These are phyloP conservation scores for Etheostoma spectabile DNA, from an alignment of 2,113 vertebrate genomes.

Conservation along the genomic window DNA sequence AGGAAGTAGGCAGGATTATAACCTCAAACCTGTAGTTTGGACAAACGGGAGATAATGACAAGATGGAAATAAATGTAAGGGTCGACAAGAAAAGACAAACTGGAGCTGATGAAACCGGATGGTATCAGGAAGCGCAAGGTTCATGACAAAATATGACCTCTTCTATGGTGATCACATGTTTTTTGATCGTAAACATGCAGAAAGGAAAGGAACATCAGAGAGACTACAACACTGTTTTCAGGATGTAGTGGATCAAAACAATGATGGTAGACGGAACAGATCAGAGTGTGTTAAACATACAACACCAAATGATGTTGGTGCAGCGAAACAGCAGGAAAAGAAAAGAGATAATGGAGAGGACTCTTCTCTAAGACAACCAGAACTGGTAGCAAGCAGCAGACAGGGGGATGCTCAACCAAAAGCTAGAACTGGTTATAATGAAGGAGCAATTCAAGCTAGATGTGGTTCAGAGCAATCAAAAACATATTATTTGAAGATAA, in stretches of 20 bases:
- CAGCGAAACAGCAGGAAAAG: not conserved
- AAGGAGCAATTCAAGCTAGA: not conserved
- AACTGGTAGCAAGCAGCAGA: not conserved
- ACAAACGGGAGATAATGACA: not conserved
- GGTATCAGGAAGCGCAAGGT: not conserved
- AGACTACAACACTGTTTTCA: not conserved
- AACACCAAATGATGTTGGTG: not conserved
- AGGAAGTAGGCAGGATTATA: not conserved
- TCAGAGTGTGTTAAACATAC: not conserved
- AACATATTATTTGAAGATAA: accelerated
- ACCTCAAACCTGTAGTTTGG: not conserved
- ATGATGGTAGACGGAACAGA: not conserved
- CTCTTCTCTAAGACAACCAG: not conserved
- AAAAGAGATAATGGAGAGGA: not conserved
- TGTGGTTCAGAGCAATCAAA: not conserved
- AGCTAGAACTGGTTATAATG: not conserved
- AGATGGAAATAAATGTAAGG: no score
- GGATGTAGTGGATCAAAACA: not conserved
- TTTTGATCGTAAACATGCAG: not conserved
- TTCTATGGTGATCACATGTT: not conserved
- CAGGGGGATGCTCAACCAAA: not conserved
- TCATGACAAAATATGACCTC: not conserved
- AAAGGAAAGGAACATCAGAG: not conserved
- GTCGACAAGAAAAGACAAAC: not conserved
- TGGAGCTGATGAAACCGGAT: not conserved